Evolutionary conservation across 1,140 invertebrate species (phyloP), one percentile per base, ranked within the genome.

Genomic region (Lucilia sericata): DNA sequence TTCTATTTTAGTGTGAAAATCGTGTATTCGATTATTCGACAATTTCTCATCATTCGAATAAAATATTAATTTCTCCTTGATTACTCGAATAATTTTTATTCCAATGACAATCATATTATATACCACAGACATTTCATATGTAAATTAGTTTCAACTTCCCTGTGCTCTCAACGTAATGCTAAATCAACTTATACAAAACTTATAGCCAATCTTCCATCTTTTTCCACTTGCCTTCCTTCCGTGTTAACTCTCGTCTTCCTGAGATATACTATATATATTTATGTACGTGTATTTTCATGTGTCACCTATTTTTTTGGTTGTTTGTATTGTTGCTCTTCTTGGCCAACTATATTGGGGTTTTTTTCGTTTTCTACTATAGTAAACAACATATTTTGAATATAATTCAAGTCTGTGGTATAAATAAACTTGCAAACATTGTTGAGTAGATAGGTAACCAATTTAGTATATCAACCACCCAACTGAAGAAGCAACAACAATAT

Each of bases 311-410:
- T 70, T 7, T 17, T 17, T 2, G 13, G 14, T 60, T 70, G 65
- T 70, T 19, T 70, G 21, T 70, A 10, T 70, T 21, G 19, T 70
- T 21, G 19, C 14, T 60, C 55, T 70, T 70, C 21, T 70, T 70
- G 65, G 65, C 65, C 65, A 70, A 70, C 14, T 60, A 70, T 9
- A 70, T 21, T 70, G 19, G 10, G 10, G 5, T 21, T 70, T 19
- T 30, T 30, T 30, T n/a, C n/a, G 25, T 30, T 30, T 70, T 25
- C 21, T 70, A 10, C 42, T 42, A 42, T 42, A 19, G 19, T 70
- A 70, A 70, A 70, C 60, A 70, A 70, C 19, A 70, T 70, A 70
- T 70, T 70, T 70, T 70, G 5, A 70, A 70, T 12, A 70, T 70
- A 70, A 60, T 60, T 60, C 51, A 60, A 60, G 13, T 60, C 13